Conservation (phyloP, 2,113 vertebrate species). For the Girardinichthys multiradiatus region DNA sequence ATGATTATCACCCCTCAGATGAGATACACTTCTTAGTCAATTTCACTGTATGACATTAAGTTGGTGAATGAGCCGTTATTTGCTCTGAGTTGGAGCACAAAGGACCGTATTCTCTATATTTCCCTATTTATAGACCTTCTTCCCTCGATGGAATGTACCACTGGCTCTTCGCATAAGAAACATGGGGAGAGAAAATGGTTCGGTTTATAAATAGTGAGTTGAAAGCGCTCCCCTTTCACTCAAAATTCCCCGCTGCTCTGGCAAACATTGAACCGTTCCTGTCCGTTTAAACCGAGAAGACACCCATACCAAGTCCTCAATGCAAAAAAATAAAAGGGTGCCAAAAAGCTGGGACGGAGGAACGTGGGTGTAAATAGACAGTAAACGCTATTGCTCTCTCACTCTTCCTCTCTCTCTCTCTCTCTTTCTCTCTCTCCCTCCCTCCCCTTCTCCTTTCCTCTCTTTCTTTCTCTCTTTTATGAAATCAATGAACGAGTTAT, state of each 20-base stretch:
- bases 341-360: constrained; percentile 85
- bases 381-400: constrained; percentile 73
- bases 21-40: not conserved
- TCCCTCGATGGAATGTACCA: constrained; percentile 86
- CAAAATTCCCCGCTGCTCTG: constrained; percentile 59
- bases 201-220: constrained; percentile 50
- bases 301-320: constrained; percentile 93
- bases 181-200: constrained; percentile 49
- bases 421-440: constrained; percentile 44
- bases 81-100: constrained; percentile 76
- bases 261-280: constrained; percentile 86
- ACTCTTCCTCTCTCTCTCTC: constrained; percentile 59
- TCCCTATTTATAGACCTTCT: constrained; percentile 83
- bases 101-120: constrained; percentile 79
- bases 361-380: constrained; percentile 84
- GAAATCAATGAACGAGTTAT: constrained; percentile 82
- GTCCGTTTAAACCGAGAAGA: constrained; percentile 99
- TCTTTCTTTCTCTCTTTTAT: constrained; percentile 74
- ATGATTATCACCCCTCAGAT: not conserved
- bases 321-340: constrained; percentile 87
- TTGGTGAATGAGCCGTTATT: constrained; percentile 40
- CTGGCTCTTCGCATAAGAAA: constrained; percentile 70
- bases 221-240: constrained; percentile 41
- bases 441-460: constrained; percentile 40
- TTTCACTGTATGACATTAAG: constrained; percentile 14